Percentiles rank a stretch among this genome's conserved stretches.
phyloP scores from a whole-genome alignment of 1,140 invertebrate genomes.

The Neodiprion fabricii region DNA sequence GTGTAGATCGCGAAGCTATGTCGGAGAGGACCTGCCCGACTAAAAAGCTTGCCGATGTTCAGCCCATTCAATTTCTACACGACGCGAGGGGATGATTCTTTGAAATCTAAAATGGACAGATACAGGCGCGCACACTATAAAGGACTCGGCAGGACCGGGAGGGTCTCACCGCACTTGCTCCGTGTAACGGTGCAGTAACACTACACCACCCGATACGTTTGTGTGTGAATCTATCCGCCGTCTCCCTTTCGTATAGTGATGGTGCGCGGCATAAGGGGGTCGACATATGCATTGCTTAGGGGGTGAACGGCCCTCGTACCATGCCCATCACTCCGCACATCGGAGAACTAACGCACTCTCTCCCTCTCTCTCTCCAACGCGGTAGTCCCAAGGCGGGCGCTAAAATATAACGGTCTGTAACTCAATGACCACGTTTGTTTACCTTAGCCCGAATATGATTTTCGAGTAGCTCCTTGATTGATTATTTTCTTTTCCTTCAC shows the following conservation, averaged over 20 bases:
- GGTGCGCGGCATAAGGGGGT: conserved; percentile 3
- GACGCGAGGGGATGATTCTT: neutral
- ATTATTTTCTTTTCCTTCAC: neutral
- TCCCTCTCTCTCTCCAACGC: neutral
- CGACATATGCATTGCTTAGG: neutral
- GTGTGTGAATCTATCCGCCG: neutral
- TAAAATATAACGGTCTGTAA: neutral
- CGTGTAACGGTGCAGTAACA: neutral
- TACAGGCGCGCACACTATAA: neutral
- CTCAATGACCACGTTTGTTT: neutral
- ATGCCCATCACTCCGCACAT: too few relatives aligned
- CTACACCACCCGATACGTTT: neutral
- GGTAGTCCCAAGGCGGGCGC: neutral
- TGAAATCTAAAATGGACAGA: conserved; percentile 7
- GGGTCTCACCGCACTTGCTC: neutral
- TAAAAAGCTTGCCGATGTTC: conserved; percentile 5
- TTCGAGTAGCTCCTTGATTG: neutral
- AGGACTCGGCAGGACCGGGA: neutral
- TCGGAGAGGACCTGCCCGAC: neutral
- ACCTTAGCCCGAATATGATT: neutral
- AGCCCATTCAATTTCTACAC: conserved; percentile 1
- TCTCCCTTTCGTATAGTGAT: neutral
- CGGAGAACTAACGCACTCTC: neutral
- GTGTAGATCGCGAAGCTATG: too few relatives aligned
- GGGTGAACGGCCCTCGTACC: neutral